Conservation (phyloP, 2,888 invertebrate genomes). For the Chrysolina oricalcia region DNA sequence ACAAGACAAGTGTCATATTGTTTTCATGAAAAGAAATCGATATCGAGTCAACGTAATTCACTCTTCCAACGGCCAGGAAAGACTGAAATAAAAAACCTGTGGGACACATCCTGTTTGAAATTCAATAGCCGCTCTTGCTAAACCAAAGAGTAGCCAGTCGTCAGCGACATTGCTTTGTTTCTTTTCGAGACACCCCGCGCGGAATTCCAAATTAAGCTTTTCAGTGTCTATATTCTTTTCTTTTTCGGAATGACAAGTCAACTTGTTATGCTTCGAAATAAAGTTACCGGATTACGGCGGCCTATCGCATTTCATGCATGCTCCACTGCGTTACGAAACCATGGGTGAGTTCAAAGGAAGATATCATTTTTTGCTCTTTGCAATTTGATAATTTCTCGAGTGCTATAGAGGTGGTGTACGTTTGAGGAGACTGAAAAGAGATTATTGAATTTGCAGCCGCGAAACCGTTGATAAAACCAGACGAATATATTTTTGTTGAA, state of each 20-base stretch:
- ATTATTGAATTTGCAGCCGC: not conserved
- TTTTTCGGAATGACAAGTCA: constrained; percentile 36
- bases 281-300: constrained; percentile 35
- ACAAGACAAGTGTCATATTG: constrained; percentile 11
- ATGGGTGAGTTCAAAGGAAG: constrained; percentile 28
- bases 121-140: constrained; percentile 34
- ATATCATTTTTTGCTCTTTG: constrained; percentile 26
- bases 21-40: not conserved
- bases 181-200: constrained; percentile 40
- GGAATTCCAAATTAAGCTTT: constrained; percentile 43
- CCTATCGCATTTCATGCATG: constrained; percentile 41
- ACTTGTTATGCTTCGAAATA: constrained; percentile 36
- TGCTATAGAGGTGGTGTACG: not conserved
- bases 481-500: not conserved
- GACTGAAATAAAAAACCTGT: constrained; percentile 18
- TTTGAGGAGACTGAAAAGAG: not conserved
- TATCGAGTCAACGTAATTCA: not conserved
- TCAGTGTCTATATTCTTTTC: constrained; percentile 37
- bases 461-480: not conserved
- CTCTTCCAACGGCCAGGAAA: not conserved
- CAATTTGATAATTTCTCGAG: constrained; percentile 25
- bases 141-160: constrained; percentile 34
- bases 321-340: constrained; percentile 33
- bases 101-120: constrained; percentile 36
- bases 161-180: constrained; percentile 34